A percentile compares a stretch with the other conserved stretches of the same genome.
Conservation (phyloP, 1,140 invertebrate genomes). For the Pygmarrhopalites habei region DNA sequence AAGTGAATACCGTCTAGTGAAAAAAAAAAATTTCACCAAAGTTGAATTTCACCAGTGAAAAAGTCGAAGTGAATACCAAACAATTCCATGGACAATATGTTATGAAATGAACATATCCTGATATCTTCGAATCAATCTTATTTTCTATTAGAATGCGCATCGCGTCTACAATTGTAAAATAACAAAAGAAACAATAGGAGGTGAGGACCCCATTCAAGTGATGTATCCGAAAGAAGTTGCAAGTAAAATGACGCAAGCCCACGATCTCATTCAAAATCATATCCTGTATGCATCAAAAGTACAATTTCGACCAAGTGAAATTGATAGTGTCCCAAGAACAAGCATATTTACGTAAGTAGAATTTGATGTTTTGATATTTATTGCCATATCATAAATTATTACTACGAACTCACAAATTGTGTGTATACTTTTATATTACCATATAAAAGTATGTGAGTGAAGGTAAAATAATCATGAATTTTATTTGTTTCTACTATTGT, state of each 20-base stretch:
- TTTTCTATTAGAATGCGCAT: constrained; percentile 12
- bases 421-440: too few relatives aligned
- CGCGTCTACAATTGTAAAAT: constrained; percentile 20
- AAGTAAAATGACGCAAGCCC: constrained; percentile 41
- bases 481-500: too few relatives aligned
- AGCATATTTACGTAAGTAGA: constrained; percentile 57
- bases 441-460: too few relatives aligned
- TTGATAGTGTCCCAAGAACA: constrained; percentile 55
- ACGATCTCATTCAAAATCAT: constrained; percentile 39
- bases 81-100: background rate
- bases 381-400: too few relatives aligned
- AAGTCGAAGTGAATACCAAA: too few relatives aligned
- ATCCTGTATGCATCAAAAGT: constrained; percentile 44
- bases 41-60: too few relatives aligned
- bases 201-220: constrained; percentile 49
- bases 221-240: constrained; percentile 51
- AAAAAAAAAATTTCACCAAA: too few relatives aligned
- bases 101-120: too few relatives aligned
- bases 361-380: background rate
- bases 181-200: background rate
- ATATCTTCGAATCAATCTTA: too few relatives aligned
- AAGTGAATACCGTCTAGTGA: too few relatives aligned
- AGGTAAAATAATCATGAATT: too few relatives aligned
- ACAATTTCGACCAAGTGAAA: constrained; percentile 53
- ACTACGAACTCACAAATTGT: too few relatives aligned